Percentiles rank a stretch among this genome's conserved stretches.
Evolutionary conservation across 2,113 vertebrate species (phyloP).

Genomic region (Steatornis caripensis): DNA sequence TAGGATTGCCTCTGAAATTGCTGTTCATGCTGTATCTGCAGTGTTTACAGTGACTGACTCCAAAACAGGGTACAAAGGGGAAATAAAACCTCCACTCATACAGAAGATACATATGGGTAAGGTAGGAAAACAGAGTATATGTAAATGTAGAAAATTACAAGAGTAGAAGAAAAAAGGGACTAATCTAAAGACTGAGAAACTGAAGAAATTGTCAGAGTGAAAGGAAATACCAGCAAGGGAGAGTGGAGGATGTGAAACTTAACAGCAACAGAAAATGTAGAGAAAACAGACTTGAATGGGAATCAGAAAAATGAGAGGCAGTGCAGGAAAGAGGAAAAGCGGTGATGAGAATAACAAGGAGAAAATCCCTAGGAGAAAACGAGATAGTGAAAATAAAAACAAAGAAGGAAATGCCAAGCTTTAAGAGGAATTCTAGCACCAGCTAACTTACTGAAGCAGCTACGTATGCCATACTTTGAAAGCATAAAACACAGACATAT

Average conservation of each 20-base stretch:
- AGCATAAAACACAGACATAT: neutral
- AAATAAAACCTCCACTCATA: neutral
- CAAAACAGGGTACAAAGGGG: neutral
- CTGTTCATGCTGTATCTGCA: neutral
- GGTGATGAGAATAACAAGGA: neutral
- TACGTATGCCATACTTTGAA: neutral
- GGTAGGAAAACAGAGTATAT: neutral
- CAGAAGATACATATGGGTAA: neutral
- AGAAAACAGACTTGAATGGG: neutral
- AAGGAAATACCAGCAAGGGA: neutral
- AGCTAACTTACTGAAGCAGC: neutral
- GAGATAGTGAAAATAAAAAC: neutral
- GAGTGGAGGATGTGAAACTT: neutral
- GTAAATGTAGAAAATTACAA: neutral
- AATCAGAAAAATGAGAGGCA: neutral
- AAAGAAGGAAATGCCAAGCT: neutral
- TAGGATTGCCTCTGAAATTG: conserved; percentile 21
- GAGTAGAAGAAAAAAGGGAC: neutral
- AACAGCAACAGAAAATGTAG: neutral
- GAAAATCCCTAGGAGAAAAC: neutral
- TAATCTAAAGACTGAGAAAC: neutral
- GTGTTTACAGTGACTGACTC: neutral
- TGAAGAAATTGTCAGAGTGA: neutral
- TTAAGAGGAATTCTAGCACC: neutral
- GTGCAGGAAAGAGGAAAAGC: neutral